A percentile compares a stretch with the other conserved stretches of the same genome.
These are phyloP conservation scores for Drosophila parthenogenetica DNA, from an alignment of 2,888 invertebrate genomes.

Conservation along the genomic window DNA sequence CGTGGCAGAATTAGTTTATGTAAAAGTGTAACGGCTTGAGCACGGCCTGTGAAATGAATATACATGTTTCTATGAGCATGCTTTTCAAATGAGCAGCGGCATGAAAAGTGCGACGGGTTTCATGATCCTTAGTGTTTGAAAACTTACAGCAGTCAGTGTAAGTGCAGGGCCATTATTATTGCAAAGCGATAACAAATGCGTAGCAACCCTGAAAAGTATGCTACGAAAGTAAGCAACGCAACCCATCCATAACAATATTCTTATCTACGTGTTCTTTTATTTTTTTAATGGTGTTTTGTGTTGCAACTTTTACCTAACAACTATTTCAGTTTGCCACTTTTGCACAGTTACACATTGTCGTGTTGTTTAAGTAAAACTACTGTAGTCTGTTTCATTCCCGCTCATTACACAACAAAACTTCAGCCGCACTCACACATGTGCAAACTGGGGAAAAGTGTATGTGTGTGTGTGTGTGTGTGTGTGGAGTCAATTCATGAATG, in stretches of 20 bases:
- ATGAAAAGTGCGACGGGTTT: not conserved
- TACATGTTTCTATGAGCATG: slow-evolving; percentile 4
- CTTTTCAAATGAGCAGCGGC: slow-evolving; percentile 37
- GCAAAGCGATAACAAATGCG: slow-evolving; percentile 7
- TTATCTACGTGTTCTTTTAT: slow-evolving; percentile 15
- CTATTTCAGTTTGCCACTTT: slow-evolving; percentile 42
- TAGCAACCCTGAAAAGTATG: slow-evolving; percentile 9
- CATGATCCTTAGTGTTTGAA: slow-evolving; percentile 2
- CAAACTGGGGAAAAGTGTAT: not conserved
- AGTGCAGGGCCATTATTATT: slow-evolving; percentile 1
- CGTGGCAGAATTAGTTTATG: slow-evolving; percentile 43
- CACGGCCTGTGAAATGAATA: slow-evolving; percentile 30
- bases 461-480: not conserved
- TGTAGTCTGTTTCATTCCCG: slow-evolving; percentile 18
- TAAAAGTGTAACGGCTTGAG: slow-evolving; percentile 38
- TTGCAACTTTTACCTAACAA: slow-evolving; percentile 48
- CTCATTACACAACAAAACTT: slow-evolving; percentile 9
- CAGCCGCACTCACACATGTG: slow-evolving; percentile 10
- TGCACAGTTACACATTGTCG: slow-evolving; percentile 38
- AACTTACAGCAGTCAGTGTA: slow-evolving; percentile 11
- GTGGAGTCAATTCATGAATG: not conserved
- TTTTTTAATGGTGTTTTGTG: slow-evolving; percentile 13
- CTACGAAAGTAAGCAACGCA: slow-evolving; percentile 13
- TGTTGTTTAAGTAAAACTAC: slow-evolving; percentile 12
- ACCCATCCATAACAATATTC: slow-evolving; percentile 18